A percentile compares a stretch with the other conserved stretches of the same genome.
Conservation (phyloP, 2,113 vertebrate species). For the Chlamydotis undulata region DNA sequence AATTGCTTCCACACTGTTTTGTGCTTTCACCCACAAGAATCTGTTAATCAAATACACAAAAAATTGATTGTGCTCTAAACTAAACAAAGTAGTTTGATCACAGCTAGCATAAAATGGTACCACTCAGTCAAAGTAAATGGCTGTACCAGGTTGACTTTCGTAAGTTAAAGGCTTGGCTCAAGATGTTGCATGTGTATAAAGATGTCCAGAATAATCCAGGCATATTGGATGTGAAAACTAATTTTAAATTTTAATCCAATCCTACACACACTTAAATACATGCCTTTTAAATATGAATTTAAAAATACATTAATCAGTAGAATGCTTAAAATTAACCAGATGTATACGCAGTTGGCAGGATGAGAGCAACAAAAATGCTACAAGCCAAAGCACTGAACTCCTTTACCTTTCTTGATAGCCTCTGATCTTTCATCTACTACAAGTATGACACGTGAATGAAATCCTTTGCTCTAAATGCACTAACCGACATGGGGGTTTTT, state of each 20-base stretch:
- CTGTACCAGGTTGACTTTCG: not conserved
- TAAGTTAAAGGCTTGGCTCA: not conserved
- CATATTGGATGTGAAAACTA: not conserved
- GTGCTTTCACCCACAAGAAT: not conserved
- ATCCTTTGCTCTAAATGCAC: not conserved
- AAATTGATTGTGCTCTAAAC: not conserved
- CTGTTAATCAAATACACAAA: not conserved
- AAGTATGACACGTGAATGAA: not conserved
- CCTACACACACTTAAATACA: not conserved
- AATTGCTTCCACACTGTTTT: conserved; percentile 28
- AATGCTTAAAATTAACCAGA: not conserved
- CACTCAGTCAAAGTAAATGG: not conserved
- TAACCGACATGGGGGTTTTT: accelerated
- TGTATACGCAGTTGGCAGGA: not conserved
- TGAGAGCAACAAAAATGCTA: not conserved
- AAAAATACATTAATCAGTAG: not conserved
- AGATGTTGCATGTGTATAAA: not conserved
- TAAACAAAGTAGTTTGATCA: not conserved
- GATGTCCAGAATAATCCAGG: not conserved
- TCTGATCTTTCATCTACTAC: not conserved
- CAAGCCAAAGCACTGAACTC: not conserved
- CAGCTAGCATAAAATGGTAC: not conserved
- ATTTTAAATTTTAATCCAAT: not conserved
- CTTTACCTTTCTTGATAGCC: not conserved
- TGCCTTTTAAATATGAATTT: not conserved